These are phyloP conservation scores for Diadegma fenestrale DNA, from an alignment of 2,888 invertebrate species.

Conservation along the genomic window DNA sequence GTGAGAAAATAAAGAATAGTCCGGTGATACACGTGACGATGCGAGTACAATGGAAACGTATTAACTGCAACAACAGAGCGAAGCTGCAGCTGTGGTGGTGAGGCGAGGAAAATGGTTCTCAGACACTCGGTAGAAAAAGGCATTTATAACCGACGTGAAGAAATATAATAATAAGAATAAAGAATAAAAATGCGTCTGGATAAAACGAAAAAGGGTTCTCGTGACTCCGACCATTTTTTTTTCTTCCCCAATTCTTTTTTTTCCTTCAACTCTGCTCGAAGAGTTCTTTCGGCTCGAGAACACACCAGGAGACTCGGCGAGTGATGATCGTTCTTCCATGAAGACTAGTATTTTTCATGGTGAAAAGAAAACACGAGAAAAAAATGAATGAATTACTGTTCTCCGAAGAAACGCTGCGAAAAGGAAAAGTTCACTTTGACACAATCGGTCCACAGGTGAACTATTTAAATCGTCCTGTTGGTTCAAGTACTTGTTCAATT, in stretches of 20 bases:
- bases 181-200: slow-evolving; percentile 41
- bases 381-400: not conserved
- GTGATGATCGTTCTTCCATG: slow-evolving; percentile 63
- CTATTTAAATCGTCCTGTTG: not conserved
- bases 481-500: not conserved
- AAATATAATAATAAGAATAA: slow-evolving; percentile 11
- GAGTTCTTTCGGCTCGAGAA: slow-evolving; percentile 43
- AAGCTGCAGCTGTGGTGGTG: slow-evolving; percentile 39
- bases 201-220: slow-evolving; percentile 53
- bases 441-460: not conserved
- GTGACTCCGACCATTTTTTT: slow-evolving; percentile 34
- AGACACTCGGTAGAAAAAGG: slow-evolving; percentile 42
- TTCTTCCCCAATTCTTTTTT: not conserved
- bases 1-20: slow-evolving; percentile 7
- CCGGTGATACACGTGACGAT: slow-evolving; percentile 33
- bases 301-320: slow-evolving; percentile 44
- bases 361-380: slow-evolving; percentile 10
- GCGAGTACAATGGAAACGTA: slow-evolving; percentile 69
- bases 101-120: slow-evolving; percentile 11
- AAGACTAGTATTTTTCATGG: slow-evolving; percentile 39
- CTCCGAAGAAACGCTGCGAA: not conserved
- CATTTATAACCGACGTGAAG: slow-evolving; percentile 43
- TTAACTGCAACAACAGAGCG: slow-evolving; percentile 68
- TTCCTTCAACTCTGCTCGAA: slow-evolving; percentile 12
- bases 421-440: not conserved